Conservation (phyloP, 2,113 vertebrate species). For the Sceloporus tristichus region DNA sequence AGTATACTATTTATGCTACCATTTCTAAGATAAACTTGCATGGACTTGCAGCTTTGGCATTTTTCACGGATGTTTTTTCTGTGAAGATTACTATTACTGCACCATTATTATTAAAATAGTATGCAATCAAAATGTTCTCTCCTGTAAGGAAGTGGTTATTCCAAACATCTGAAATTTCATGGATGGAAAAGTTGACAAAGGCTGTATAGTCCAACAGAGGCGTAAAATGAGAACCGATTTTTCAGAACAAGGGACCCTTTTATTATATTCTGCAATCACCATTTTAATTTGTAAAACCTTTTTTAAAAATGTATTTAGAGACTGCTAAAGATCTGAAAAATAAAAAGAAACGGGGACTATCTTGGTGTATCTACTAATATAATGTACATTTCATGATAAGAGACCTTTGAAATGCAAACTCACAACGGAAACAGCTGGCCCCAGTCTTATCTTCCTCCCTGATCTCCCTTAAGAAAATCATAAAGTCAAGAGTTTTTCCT, state of each 20-base stretch:
- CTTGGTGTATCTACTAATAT: background rate
- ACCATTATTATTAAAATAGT: background rate
- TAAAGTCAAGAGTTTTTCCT: background rate
- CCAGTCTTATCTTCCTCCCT: background rate
- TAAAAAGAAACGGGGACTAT: background rate
- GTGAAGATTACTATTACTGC: no score
- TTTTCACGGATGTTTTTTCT: no score
- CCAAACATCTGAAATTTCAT: background rate
- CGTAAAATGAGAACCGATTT: background rate
- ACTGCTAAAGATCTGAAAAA: background rate
- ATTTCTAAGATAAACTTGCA: background rate
- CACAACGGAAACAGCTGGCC: background rate
- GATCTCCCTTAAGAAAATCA: background rate
- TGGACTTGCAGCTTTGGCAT: background rate
- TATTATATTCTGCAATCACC: background rate
- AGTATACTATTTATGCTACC: no score
- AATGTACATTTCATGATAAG: background rate
- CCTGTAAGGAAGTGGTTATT: background rate
- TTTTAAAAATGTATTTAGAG: background rate
- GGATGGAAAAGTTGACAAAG: background rate
- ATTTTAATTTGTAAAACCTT: background rate
- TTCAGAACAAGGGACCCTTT: background rate
- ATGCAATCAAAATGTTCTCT: background rate
- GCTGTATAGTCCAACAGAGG: background rate
- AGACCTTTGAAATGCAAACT: no score